phyloP scores from a whole-genome alignment of 2,113 vertebrate species.

The Naja naja region DNA sequence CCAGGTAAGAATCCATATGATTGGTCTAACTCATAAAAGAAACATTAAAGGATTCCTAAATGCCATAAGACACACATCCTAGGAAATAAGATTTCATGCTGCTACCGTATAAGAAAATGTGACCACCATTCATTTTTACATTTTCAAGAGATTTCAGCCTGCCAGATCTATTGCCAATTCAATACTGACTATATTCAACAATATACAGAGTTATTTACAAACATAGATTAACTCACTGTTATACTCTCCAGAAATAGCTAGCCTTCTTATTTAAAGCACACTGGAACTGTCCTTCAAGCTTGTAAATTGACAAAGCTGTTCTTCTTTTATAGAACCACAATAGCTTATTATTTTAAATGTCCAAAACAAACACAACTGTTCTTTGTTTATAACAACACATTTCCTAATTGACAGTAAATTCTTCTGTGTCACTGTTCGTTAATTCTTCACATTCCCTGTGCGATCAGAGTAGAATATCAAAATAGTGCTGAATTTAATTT shows the following conservation, averaged over 20 bases:
- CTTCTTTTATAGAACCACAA: slow-evolving; percentile 18
- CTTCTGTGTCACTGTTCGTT: slow-evolving; percentile 2
- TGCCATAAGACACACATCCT: not conserved
- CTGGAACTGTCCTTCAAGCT: not conserved
- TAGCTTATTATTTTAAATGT: not conserved
- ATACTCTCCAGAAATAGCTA: not conserved
- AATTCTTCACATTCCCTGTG: not conserved
- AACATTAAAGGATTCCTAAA: not conserved
- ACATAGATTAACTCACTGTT: not conserved
- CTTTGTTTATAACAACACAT: slow-evolving; percentile 1
- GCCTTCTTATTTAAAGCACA: not conserved
- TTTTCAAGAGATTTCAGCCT: not conserved
- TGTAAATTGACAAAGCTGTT: not conserved
- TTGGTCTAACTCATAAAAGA: not conserved
- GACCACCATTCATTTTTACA: not conserved
- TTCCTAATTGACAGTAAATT: not conserved
- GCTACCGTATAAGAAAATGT: not conserved
- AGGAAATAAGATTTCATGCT: not conserved
- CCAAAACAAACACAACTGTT: not conserved
- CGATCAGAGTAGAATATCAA: not conserved
- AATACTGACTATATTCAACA: not conserved
- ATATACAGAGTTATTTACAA: not conserved
- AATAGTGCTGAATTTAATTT: not conserved
- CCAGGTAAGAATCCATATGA: not conserved
- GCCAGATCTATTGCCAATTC: not conserved